phyloP scores from a whole-genome alignment of 92 coral and sea anemone genomes.

The Meandrina meandrites region DNA sequence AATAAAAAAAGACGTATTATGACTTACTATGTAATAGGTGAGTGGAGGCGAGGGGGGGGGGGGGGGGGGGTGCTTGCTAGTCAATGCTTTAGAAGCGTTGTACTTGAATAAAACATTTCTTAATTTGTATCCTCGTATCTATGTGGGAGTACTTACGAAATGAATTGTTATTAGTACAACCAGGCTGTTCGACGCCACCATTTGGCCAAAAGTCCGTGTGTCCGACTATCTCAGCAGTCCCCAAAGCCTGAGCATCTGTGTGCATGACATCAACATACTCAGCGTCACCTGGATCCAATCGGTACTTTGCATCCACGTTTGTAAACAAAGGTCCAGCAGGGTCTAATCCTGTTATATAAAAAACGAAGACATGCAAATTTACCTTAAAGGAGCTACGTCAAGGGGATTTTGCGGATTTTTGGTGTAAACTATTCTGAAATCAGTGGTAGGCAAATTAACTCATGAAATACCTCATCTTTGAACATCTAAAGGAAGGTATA shows the following conservation, averaged over 20 bases:
- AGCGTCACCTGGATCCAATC: constrained; percentile 70
- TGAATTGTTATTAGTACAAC: constrained; percentile 15
- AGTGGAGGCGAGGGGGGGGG: too few species aligned
- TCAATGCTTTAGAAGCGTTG: too few species aligned
- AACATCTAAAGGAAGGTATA: too few species aligned
- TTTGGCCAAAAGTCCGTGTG: constrained; percentile 77
- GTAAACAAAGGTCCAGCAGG: constrained; percentile 58
- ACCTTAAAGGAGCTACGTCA: too few species aligned
- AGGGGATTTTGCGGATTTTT: too few species aligned
- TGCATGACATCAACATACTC: constrained; percentile 70
- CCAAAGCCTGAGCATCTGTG: constrained; percentile 48
- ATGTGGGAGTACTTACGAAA: too few species aligned
- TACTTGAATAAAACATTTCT: too few species aligned
- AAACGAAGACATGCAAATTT: not conserved
- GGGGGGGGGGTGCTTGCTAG: too few species aligned
- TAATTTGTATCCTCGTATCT: too few species aligned
- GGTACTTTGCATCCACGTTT: constrained; percentile 8
- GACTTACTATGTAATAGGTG: constrained; percentile 6
- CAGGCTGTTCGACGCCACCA: constrained; percentile 65
- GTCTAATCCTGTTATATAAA: constrained; percentile 50
- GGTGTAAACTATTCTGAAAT: too few species aligned
- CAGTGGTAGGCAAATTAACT: too few species aligned
- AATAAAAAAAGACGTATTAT: not conserved
- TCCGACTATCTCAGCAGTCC: constrained; percentile 40
- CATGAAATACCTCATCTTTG: too few species aligned